phyloP scores from a whole-genome alignment of 2,797 vertebrate species.

The Megaceryle alcyon region DNA sequence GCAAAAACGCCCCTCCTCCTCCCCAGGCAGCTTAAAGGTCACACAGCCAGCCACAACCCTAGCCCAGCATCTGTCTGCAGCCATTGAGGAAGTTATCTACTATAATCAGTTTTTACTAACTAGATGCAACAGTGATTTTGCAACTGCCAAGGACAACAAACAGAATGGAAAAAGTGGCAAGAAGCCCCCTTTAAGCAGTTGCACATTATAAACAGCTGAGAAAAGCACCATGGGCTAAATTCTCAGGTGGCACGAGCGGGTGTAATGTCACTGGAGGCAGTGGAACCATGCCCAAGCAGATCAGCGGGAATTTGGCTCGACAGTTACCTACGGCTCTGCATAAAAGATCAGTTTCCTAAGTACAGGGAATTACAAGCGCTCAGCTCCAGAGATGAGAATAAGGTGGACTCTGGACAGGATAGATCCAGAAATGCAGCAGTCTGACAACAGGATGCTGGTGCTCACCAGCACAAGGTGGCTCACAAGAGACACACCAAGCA shows the following conservation, averaged over 20 bases:
- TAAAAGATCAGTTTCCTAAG: neutral
- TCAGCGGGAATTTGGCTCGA: neutral
- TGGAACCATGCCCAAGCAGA: neutral
- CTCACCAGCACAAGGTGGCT: neutral
- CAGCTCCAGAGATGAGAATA: neutral
- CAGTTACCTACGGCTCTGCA: neutral
- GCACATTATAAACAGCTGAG: neutral
- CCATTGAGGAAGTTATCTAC: neutral
- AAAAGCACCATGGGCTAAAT: neutral
- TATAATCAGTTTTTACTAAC: neutral
- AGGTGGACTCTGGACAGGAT: neutral
- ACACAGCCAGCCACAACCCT: neutral
- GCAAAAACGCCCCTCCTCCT: neutral
- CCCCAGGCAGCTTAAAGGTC: neutral
- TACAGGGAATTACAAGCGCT: neutral
- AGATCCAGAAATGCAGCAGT: neutral
- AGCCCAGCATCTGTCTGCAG: neutral
- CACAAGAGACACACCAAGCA: no score
- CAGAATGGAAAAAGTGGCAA: neutral
- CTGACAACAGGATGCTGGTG: accelerated
- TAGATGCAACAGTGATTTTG: neutral
- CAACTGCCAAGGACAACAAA: neutral
- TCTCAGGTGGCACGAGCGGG: neutral
- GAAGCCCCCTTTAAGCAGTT: neutral
- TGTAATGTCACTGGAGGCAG: neutral